Evolutionary conservation across 1,140 invertebrate species (phyloP).

Genomic region (Callitettix versicolor): DNA sequence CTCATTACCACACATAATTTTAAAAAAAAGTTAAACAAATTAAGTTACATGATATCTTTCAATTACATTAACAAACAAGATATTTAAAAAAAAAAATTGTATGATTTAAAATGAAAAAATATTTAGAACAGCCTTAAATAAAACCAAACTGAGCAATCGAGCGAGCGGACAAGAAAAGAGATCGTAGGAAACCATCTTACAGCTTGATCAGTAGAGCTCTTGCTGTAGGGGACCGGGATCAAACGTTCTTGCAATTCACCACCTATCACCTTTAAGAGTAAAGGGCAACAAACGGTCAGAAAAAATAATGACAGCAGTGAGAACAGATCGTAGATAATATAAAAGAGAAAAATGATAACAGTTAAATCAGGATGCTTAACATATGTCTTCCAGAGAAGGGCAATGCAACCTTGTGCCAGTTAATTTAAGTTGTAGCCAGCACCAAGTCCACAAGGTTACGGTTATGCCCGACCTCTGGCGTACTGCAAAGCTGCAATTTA

Average conservation of each 20-base stretch:
- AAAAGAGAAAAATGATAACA: conserved; percentile 6
- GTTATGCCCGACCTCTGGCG: no score
- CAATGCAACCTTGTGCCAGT: no score
- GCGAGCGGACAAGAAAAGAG: conserved; percentile 32
- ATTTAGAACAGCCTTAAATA: conserved; percentile 16
- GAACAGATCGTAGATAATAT: conserved; percentile 17
- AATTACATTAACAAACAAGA: not conserved
- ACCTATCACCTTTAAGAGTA: conserved; percentile 93
- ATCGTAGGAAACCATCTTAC: conserved; percentile 66
- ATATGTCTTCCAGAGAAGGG: no score
- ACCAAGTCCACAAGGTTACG: no score
- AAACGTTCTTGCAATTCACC: conserved; percentile 98
- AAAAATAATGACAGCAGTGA: conserved; percentile 11
- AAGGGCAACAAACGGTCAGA: conserved; percentile 45
- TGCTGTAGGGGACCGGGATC: conserved; percentile 98
- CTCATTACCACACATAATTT: not conserved
- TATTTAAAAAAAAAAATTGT: not conserved
- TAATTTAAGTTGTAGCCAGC: no score
- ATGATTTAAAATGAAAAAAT: not conserved
- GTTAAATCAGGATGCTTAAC: no score
- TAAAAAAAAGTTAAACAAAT: not conserved
- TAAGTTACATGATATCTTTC: no score
- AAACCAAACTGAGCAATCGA: conserved; percentile 19
- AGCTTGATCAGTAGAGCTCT: conserved; percentile 98
- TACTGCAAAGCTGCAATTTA: no score